These are phyloP conservation scores for Mesembrinibis cayennensis DNA, from an alignment of 2,113 vertebrate species.

Conservation along the genomic window DNA sequence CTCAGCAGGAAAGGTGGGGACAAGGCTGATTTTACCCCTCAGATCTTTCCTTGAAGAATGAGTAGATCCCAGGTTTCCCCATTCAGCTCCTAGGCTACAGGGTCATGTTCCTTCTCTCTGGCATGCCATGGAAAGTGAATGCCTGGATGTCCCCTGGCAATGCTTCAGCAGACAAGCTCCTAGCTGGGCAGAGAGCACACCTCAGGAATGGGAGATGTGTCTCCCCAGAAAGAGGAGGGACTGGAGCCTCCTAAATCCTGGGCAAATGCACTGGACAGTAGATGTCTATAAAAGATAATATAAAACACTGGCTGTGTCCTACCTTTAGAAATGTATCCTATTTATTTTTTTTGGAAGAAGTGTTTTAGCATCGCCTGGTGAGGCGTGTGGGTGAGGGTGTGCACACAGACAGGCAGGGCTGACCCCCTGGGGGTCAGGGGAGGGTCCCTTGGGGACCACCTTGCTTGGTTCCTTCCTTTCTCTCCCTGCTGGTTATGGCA, in stretches of 20 bases:
- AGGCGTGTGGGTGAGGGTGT: accelerated
- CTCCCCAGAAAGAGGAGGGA: neutral
- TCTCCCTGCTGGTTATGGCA: neutral
- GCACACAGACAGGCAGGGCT: neutral
- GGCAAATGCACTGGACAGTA: neutral
- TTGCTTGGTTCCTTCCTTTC: neutral
- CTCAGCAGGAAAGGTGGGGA: neutral
- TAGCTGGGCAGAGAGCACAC: neutral
- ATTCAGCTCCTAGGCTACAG: neutral
- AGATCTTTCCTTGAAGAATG: neutral
- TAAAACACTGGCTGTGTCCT: neutral
- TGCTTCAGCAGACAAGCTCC: neutral
- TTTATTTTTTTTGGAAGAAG: neutral
- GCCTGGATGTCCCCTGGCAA: neutral
- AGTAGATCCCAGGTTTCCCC: neutral
- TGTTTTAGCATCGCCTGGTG: neutral
- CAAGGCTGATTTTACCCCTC: neutral
- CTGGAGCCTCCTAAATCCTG: neutral
- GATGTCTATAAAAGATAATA: neutral
- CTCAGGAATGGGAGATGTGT: neutral
- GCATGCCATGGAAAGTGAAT: neutral
- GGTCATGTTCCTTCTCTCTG: neutral
- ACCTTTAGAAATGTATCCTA: neutral
- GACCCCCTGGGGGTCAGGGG: accelerated
- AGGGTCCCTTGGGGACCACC: neutral